Evolutionary conservation across 1,140 invertebrate genomes (phyloP).

Genomic region (Theocolax elegans): DNA sequence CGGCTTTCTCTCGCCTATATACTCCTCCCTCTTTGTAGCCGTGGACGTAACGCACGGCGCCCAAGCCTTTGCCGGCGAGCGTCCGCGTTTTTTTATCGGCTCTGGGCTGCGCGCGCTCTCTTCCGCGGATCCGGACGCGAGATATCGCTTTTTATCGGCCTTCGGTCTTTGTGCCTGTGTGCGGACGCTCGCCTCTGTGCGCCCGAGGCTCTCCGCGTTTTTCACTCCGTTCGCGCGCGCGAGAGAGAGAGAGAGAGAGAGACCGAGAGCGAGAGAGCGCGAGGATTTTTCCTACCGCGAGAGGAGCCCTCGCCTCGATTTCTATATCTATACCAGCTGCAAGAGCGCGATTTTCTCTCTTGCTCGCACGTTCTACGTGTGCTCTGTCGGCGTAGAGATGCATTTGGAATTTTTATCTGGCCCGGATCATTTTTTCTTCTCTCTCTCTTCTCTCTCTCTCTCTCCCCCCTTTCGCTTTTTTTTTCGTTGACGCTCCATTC

Average conservation of each 20-base stretch:
- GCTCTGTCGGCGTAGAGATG: not conserved
- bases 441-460: not conserved
- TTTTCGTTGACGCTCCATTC: too few relatives aligned
- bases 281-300: not conserved
- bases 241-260: not conserved
- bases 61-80: not conserved
- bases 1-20: not conserved
- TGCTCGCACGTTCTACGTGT: not conserved
- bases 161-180: conserved; percentile 11
- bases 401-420: conserved; percentile 33
- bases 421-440: not conserved
- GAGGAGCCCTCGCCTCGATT: not conserved
- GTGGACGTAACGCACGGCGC: conserved; percentile 25
- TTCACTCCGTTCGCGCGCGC: conserved; percentile 3
- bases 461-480: not conserved
- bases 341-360: not conserved
- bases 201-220: not conserved
- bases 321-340: not conserved
- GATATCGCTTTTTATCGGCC: conserved; percentile 36
- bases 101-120: not conserved
- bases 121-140: conserved; percentile 36
- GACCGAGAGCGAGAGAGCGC: not conserved
- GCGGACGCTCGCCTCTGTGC: not conserved
- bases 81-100: conserved; percentile 27
- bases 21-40: too few relatives aligned